Base-by-base conservation (phyloP, 2,888 invertebrate genomes). In the Selenia dentaria region DNA sequence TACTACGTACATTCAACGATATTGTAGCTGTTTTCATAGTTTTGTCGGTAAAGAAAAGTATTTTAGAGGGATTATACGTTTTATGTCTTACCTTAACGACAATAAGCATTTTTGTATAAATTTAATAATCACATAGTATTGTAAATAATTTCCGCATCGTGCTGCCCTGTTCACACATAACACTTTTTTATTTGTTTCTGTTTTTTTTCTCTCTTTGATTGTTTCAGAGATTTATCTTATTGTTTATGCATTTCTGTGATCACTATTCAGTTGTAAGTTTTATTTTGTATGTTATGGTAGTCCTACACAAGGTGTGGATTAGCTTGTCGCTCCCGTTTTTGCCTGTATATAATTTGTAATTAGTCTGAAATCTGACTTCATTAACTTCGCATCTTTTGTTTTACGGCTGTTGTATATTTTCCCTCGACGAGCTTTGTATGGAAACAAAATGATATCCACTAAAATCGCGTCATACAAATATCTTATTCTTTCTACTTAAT, bases 231-330 rank as follows among this genome's bases (percentile, higher is more conserved):
- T 79, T 77, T 81, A 76, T 77, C 70, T 59, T 75, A 64, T 69
- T 67, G 74, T 82, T 78, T 77, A 79, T 76, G 84, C 85, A 84
- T 87, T 87, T 87, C 88, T 88, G 88, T 89, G 87, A 89, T 89
- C 75, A 62, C 65, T 77, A 61, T 75, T 76, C 79, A 74, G 66
- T 72, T 72, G 54, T 84, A 79, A 74, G 75, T 71, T 77, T 75
- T 70, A 69, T 75, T 71, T 75, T 70, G 61, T 69, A 68, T 70
- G 64, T 66, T 68, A 64, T 71, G 59, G 65, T 67, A 65, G 71
- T 51, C 51, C 25, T 22, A 8, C 22, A 22, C 22, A 22, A 22
- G 8, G 22, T 22, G 22, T 22, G 22, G 22, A 1, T 8, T 6
- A 8, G 22, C 22, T 22, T 22, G 22, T 6, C 22, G 22, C 22